Base-by-base conservation (phyloP, 2,113 vertebrate species). In the Xyrauchen texanus region DNA sequence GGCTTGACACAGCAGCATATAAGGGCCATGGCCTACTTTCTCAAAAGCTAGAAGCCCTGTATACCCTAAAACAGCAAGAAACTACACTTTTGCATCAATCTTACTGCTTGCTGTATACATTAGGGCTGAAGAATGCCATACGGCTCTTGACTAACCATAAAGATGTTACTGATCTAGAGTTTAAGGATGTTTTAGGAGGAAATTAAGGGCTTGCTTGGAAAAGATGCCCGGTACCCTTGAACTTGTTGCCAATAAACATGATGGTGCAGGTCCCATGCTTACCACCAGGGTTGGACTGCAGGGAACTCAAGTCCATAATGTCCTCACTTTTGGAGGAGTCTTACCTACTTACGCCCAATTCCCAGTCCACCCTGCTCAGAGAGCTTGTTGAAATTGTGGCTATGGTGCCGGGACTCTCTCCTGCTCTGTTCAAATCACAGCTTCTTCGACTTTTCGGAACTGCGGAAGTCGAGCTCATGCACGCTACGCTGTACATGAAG, bases 371-470 rank as follows among this genome's bases (percentile, higher is more conserved):
- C 8, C 86, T 95, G 58, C 88, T 97, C 0, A 91, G 92, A 66
- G 86, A 91, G 6, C 87, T 97, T 76, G 91, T 87, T 1, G 94
- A 96, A 86, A 84, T 94, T 34, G 92, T 96, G 4, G 90, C 92
- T 12, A 93, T 95, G 84, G 91, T 95, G 0, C 93, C 93, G 1
- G 93, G 93, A 4, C 90, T 96, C 76, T 90, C 93, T 0, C 95
- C 95, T 0, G 87, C 90, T 0, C 85, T 96, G 63, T 95, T 97
- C 84, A 94, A 93, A 84, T 92, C 95, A 0, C 95, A 96, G 81
- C 87, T 97, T 76, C 91, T 95, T 45, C 92, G 95, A 11, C 90
- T 97, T 4, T 92, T 97, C 16, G 95, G 95, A 63, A 95, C 95
- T 0, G 91, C 89, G 0, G 88, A 94, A 81, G 87, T 94, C 0